Evolutionary conservation across 2,113 vertebrate species (phyloP), one percentile per base, ranked within the genome.

Genomic region (Triplophysa tibetana): DNA sequence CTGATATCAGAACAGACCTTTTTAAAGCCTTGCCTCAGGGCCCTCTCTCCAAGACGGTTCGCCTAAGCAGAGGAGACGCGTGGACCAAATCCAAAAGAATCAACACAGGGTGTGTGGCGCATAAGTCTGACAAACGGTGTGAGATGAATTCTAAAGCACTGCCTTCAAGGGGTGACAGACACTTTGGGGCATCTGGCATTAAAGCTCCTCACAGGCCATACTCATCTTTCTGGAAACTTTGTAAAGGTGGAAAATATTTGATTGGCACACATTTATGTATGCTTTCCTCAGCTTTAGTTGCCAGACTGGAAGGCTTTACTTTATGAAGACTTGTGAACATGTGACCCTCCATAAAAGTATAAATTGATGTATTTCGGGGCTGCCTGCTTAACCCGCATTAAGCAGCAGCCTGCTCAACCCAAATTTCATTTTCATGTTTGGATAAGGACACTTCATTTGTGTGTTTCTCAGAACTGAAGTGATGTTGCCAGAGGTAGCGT

Each of bases 21-120:
- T 82, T 65, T 75, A 58, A 77, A 76, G 54, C 66, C 64, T 64
- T 24, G 62, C 83, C 78, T 54, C 64, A 52, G 56, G 65, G 41
- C 52, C 14, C 21, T 75, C 17, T 61, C 48, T 64, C 54, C 45
- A 43, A 61, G 70, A 74, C 23, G 58, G 26, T 63, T 29, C 58
- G 58, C 23, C 72, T n/a, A 58, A 75, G 73, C 58, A 48, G 73
- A 80, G 60, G 56, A 81, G 72, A 74, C 76, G 24, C 69, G 26
- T 77, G n/a, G 56, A 74, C 23, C 62, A 52, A 24, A 78, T 67
- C 70, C 81, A 64, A 79, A 17, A 54, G 58, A 67, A 75, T 81
- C 50, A 29, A 33, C 17, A 81, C 50, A 61, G 52, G 21, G 33
- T 65, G 56, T 67, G 66, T 16, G 61, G 43, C 43, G 19, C 21